A percentile compares a stretch with the other conserved stretches of the same genome.
Evolutionary conservation across 2,113 vertebrate genomes (phyloP).

Genomic region (Lycocorax pyrrhopterus): DNA sequence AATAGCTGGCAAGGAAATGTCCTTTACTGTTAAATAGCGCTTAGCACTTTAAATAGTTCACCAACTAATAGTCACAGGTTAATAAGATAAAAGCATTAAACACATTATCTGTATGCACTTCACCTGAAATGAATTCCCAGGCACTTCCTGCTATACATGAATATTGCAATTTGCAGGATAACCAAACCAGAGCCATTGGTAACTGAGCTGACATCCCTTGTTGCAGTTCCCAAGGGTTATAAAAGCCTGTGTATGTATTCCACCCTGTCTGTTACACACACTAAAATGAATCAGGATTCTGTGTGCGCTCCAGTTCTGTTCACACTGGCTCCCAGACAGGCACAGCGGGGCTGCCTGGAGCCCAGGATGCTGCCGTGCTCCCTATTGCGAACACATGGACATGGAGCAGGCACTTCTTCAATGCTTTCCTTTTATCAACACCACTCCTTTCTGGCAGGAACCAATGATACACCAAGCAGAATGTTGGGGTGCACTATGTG

Average conservation of each 20-base stretch:
- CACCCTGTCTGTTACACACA: accelerated
- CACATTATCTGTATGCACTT: background rate
- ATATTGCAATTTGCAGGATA: background rate
- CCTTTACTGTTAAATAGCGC: background rate
- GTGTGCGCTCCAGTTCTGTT: background rate
- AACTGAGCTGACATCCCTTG: background rate
- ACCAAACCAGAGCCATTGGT: background rate
- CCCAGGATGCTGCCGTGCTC: background rate
- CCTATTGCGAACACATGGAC: background rate
- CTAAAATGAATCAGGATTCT: background rate
- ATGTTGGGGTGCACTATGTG: too few relatives aligned
- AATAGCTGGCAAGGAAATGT: background rate
- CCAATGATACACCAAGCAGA: background rate
- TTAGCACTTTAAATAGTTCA: background rate
- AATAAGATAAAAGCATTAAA: background rate
- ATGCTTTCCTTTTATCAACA: background rate
- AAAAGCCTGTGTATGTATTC: background rate
- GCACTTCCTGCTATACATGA: background rate
- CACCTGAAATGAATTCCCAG: background rate
- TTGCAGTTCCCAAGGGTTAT: background rate
- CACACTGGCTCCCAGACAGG: background rate
- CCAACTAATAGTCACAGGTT: background rate
- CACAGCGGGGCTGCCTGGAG: background rate
- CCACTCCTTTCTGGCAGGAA: background rate
- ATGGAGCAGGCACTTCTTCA: background rate